phyloP scores from a whole-genome alignment of 2,113 vertebrate species.

The Tragelaphus strepsiceros region DNA sequence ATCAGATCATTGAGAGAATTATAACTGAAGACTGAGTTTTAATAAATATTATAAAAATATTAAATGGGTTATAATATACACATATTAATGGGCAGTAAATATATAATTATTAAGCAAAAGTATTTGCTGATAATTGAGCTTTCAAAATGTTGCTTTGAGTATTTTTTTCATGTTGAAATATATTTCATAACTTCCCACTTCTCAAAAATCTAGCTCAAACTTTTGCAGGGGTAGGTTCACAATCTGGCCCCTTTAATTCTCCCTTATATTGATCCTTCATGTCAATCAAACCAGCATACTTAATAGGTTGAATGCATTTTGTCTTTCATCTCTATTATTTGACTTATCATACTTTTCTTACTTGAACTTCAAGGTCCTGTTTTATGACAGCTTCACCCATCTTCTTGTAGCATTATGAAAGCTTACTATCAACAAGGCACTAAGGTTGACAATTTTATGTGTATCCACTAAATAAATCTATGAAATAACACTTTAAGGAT shows the following conservation, averaged over 20 bases:
- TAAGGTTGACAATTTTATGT: background rate
- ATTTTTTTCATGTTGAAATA: background rate
- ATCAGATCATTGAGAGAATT: conserved; percentile 32
- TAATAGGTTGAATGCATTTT: background rate
- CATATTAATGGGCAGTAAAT: background rate
- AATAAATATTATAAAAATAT: conserved; percentile 42
- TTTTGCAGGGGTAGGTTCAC: background rate
- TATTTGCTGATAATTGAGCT: background rate
- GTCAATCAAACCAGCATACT: background rate
- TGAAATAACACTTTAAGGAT: background rate
- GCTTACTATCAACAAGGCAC: background rate
- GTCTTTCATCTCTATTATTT: background rate
- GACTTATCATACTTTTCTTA: background rate
- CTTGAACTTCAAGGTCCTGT: background rate
- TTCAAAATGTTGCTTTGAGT: background rate
- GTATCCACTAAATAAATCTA: background rate
- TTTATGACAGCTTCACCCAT: background rate
- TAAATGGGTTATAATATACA: background rate
- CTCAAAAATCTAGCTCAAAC: background rate
- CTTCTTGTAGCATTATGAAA: background rate
- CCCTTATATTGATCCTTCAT: background rate
- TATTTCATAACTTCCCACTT: background rate
- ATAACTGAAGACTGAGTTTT: background rate
- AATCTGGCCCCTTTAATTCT: background rate
- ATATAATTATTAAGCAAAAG: conserved; percentile 18